Evolutionary conservation across 35 echinoderm and acorn worm genomes (phyloP).

Genomic region (Holothuria glaberrima): DNA sequence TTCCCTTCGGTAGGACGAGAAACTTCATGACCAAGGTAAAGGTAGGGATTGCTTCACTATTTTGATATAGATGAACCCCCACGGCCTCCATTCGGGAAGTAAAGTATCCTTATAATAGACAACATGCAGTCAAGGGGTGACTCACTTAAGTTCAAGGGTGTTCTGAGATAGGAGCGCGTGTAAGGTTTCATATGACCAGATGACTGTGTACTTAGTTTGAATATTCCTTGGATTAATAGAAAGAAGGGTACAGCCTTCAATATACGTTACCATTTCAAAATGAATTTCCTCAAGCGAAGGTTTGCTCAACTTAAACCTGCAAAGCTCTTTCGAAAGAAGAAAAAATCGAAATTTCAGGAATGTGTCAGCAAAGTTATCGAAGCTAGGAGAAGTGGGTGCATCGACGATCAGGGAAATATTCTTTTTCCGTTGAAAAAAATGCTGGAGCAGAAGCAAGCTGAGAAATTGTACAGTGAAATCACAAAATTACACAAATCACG

Average conservation of each 20-base stretch:
- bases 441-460: slow-evolving; percentile 14
- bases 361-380: slow-evolving; percentile 86
- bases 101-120: no score
- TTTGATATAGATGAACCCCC: no score
- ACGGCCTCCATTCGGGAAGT: no score
- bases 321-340: slow-evolving; percentile 45
- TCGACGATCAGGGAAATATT: slow-evolving; percentile 81
- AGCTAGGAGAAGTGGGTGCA: slow-evolving; percentile 85
- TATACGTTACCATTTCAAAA: not conserved
- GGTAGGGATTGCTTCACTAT: no score
- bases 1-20: not conserved
- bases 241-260: no score
- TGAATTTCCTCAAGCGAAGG: slow-evolving; percentile 21
- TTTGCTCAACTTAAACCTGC: not conserved
- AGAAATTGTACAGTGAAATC: slow-evolving; percentile 5
- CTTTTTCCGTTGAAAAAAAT: slow-evolving; percentile 45
- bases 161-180: no score
- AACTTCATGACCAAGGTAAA: no score
- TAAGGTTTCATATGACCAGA: no score
- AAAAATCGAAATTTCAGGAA: slow-evolving; percentile 72
- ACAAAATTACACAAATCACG: not conserved
- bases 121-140: no score
- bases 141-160: no score
- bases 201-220: no score
- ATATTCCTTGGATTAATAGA: no score